These are phyloP conservation scores for Vombatus ursinus DNA, from an alignment of 2,113 vertebrate genomes.

Conservation along the genomic window DNA sequence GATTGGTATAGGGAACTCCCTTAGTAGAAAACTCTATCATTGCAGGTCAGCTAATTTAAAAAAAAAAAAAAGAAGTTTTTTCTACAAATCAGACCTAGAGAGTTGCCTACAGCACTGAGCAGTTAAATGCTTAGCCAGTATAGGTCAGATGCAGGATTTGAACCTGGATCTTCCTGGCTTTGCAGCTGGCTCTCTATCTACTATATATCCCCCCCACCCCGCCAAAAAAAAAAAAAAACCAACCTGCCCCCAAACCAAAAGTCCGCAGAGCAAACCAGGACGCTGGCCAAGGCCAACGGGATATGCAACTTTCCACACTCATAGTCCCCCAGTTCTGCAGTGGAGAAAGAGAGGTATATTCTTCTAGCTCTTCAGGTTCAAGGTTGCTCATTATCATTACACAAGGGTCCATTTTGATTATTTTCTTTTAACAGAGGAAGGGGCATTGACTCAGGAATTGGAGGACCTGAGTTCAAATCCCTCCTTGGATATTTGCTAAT, in stretches of 20 bases:
- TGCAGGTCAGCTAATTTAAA: background rate
- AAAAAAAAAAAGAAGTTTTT: background rate
- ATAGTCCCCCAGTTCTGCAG: background rate
- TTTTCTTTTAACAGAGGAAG: background rate
- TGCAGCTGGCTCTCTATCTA: background rate
- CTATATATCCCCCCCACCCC: background rate
- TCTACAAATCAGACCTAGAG: background rate
- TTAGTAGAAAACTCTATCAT: background rate
- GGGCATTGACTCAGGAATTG: background rate
- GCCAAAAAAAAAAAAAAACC: too few relatives aligned
- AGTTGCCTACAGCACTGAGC: background rate
- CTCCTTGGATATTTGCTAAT: background rate
- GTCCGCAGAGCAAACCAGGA: background rate
- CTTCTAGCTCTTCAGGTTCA: background rate
- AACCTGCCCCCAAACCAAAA: background rate
- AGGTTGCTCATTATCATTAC: background rate
- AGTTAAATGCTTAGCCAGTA: background rate
- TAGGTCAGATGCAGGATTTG: background rate
- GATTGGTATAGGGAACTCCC: background rate
- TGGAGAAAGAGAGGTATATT: background rate
- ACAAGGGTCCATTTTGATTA: background rate
- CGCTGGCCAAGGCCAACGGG: background rate
- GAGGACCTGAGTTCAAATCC: background rate
- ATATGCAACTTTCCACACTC: background rate
- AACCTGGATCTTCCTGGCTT: background rate